Evolutionary conservation across 2,113 vertebrate genomes (phyloP), one percentile per base, ranked within the genome.

Genomic region (Atherinomorus stipes): DNA sequence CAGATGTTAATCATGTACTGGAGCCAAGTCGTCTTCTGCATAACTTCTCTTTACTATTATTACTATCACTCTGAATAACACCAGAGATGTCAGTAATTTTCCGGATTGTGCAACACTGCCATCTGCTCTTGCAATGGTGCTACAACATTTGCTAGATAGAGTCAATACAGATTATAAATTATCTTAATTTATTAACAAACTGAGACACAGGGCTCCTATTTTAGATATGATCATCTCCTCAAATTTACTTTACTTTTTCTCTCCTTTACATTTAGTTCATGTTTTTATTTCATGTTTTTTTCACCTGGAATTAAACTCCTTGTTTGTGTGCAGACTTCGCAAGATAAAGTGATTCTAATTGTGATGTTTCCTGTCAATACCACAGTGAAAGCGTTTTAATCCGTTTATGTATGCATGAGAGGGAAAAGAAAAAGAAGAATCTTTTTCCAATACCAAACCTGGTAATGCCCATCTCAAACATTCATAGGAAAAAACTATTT

Each of bases 81-180:
- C 28, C 21, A 18, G 9, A 34, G 19, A 60, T 11, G 15, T 44
- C 16, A 28, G 12, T 51, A n/a, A 15, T 40, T 10, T 19, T 40
- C 0, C 13, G 51, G 6, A 51, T 44, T 31, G 64, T 65, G 16
- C 57, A 68, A 81, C 68, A 79, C 75, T 77, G 87, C 83, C 90
- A 74, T 59, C 82, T 85, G 56, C 68, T 72, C 49, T 57, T 65
- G 1, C 7, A 58, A 9, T 9, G 5, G 3, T 45, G 80, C 42
- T 74, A 81, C 38, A 58, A 19, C 76, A 86, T 34, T 45, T 45
- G 45, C 4, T 47, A 18, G 8, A n/a, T 26, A 3, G 23, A 58
- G 21, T 45, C 18, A 1, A 21, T 6, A 49, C 26, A n/a, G 4
- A 60, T 2, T 53, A 0, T 18, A 9, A 22, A 37, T 51, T 3